A percentile compares a stretch with the other conserved stretches of the same genome.
Evolutionary conservation across 2,113 vertebrate genomes (phyloP).

Genomic region (Elgaria multicarinata): DNA sequence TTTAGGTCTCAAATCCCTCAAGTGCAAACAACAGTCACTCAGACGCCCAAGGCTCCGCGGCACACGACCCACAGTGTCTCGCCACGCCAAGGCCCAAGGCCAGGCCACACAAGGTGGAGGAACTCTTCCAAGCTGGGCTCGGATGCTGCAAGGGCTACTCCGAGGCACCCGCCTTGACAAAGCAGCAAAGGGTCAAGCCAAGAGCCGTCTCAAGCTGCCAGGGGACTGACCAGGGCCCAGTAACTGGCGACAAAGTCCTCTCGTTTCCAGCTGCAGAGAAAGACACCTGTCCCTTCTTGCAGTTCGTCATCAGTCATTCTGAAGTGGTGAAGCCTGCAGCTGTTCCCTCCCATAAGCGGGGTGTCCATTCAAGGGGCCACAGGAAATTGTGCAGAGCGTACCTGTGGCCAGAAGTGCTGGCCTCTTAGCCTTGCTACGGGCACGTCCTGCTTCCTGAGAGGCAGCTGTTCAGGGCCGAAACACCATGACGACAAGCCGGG

Average conservation of each 20-base stretch:
- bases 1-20: neutral
- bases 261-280: too few species aligned
- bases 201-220: neutral
- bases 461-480: neutral
- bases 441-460: neutral
- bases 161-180: neutral
- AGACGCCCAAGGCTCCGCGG: neutral
- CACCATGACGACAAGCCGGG: neutral
- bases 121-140: too few species aligned
- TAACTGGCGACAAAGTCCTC: too few species aligned
- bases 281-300: neutral
- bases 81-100: neutral
- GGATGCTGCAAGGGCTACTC: too few species aligned
- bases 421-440: constrained; percentile 31
- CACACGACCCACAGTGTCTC: neutral
- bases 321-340: neutral
- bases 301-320: neutral
- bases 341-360: neutral
- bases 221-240: neutral
- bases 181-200: neutral
- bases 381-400: neutral
- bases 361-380: neutral
- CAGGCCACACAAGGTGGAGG: neutral
- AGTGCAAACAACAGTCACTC: neutral
- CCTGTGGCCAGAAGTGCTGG: neutral